Base-by-base conservation (phyloP, 2,113 vertebrate genomes). In the Chionodraco myersi region DNA sequence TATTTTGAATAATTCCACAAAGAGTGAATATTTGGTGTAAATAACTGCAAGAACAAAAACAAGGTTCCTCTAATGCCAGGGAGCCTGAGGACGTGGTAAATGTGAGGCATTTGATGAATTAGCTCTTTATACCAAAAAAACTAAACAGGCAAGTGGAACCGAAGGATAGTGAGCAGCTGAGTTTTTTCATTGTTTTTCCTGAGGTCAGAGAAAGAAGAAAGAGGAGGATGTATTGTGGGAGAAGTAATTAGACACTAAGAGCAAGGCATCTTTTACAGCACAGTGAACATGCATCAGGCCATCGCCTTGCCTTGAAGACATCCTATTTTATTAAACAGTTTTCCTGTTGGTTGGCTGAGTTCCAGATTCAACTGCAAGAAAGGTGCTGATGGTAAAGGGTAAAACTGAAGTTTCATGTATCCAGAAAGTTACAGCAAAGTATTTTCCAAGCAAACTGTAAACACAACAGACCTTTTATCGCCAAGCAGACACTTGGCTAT, bases 71-170 rank as follows among this genome's bases (percentile, higher is more conserved):
- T 77, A 49, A 72, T 85, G 76, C 84, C 72, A 57, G n/a, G 47
- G 21, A 84, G 86, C 82, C 80, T 15, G 16, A 52, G 89, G 83
- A 82, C 58, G 53, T 30, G 36, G 36, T 72, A 72, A 79, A 79
- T 82, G 77, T 80, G 59, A 75, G 51, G 79, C 61, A 74, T 82
- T 74, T 88, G 82, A 90, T 90, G 72, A 89, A 91, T 86, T 80
- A 85, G 70, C 69, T 88, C 66, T 74, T 83, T 62, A 59, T 66
- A 41, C 49, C 54, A 47, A 58, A 76, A 65, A 34, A 18, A 51
- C 9, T 57, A 65, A 11, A 30, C 36, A 52, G 21, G 64, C 49
- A 77, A 79, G 65, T 18, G n/a, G 53, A 83, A 69, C 70, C 78
- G 81, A 83, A 47, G 65, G 73, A 84, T 59, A 51, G 59, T 54